These are phyloP conservation scores for Galagoides demidoff DNA, from an alignment of 2,797 vertebrate genomes.

Conservation along the genomic window DNA sequence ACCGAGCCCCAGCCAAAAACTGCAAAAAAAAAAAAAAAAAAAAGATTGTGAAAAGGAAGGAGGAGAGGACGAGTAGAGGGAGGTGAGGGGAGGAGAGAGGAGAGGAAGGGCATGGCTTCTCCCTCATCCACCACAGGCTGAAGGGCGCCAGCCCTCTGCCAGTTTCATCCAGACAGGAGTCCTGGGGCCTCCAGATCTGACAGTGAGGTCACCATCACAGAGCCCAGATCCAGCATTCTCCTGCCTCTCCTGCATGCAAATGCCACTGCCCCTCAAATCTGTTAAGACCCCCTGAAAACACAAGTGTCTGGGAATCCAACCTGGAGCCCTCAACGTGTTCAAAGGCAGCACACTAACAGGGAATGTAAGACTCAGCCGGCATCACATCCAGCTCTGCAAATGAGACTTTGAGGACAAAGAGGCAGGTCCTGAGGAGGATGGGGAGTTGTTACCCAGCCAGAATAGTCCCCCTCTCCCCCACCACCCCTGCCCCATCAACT, in stretches of 20 bases:
- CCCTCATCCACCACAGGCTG: fast-evolving
- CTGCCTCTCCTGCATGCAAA: background rate
- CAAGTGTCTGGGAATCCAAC: background rate
- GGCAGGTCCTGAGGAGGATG: background rate
- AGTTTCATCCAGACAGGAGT: background rate
- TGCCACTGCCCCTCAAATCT: background rate
- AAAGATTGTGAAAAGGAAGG: background rate
- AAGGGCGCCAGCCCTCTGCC: background rate
- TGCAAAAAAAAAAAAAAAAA: no score
- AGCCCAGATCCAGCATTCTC: background rate
- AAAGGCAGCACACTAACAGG: background rate
- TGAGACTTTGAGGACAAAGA: conserved; percentile 48
- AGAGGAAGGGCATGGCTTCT: background rate
- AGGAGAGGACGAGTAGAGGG: no score
- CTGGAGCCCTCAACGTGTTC: background rate
- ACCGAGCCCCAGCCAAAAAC: no score
- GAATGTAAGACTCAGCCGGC: background rate
- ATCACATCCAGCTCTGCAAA: background rate
- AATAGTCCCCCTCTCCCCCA: background rate
- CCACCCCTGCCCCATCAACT: no score
- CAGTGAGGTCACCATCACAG: background rate
- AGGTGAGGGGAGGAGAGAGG: fast-evolving
- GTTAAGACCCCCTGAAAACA: background rate
- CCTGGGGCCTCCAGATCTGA: background rate
- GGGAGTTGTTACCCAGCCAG: fast-evolving